Conservation (phyloP, 2,797 vertebrate species). For the Eulemur rubriventer region DNA sequence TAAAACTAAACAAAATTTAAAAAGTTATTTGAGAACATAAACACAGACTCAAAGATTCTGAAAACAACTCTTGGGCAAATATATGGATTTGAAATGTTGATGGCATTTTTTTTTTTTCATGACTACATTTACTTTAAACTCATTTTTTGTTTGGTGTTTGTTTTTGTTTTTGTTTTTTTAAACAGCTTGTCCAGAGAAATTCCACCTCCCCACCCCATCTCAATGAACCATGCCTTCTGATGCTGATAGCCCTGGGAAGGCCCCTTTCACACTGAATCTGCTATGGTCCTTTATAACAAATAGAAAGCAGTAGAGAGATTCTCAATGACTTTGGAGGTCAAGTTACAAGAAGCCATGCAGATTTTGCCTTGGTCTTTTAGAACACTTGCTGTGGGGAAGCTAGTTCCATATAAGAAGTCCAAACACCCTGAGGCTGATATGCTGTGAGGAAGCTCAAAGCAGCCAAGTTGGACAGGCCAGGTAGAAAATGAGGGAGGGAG, state of each 20-base stretch:
- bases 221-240: neutral
- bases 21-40: conserved; percentile 15
- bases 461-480: neutral
- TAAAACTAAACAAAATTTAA: neutral
- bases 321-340: neutral
- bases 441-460: neutral
- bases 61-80: neutral
- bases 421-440: neutral
- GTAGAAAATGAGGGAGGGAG: neutral
- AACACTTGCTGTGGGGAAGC: neutral
- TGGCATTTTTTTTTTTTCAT: neutral
- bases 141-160: neutral
- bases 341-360: neutral
- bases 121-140: neutral
- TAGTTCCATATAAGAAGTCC: neutral
- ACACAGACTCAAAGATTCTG: neutral
- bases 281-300: neutral
- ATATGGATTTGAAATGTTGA: neutral
- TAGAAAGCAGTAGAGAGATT: neutral
- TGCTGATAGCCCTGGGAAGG: neutral
- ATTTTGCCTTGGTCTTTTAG: neutral
- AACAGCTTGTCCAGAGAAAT: neutral
- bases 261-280: neutral
- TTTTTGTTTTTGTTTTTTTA: neutral
- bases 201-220: neutral